Evolutionary conservation across 2,888 invertebrate genomes (phyloP).

Genomic region (Platycheirus rosarum): DNA sequence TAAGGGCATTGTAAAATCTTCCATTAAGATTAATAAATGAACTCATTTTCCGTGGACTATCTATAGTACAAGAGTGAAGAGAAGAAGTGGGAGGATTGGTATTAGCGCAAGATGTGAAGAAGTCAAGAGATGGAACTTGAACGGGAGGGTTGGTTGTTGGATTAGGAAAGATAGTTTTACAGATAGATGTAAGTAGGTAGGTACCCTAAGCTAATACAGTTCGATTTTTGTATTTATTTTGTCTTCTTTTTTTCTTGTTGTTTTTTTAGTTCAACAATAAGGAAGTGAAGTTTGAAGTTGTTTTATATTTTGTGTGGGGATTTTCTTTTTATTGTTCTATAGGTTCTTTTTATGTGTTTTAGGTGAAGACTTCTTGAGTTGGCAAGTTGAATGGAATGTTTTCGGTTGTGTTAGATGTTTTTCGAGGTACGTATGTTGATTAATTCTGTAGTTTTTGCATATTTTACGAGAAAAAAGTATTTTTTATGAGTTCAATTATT

Average conservation of each 20-base stretch:
- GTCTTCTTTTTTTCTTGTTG: conserved; percentile 37
- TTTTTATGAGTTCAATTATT: too few species aligned
- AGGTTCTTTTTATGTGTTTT: conserved; percentile 32
- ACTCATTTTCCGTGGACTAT: conserved; percentile 70
- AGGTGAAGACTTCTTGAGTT: conserved; percentile 46
- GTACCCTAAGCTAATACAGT: conserved; percentile 25
- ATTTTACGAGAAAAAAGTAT: too few species aligned
- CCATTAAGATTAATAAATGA: conserved; percentile 74
- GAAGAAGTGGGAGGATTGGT: neutral
- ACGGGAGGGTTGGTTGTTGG: conserved; percentile 57
- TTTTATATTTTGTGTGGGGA: conserved; percentile 46
- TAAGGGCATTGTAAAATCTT: conserved; percentile 74
- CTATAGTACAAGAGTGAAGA: conserved; percentile 20
- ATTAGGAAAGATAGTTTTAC: conserved; percentile 61
- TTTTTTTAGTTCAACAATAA: conserved; percentile 46
- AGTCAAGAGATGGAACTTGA: conserved; percentile 12
- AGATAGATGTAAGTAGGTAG: conserved; percentile 1
- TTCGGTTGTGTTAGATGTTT: too few species aligned
- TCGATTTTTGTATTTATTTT: conserved; percentile 44
- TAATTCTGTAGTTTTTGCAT: too few species aligned
- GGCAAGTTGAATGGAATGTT: conserved; percentile 49
- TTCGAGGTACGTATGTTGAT: too few species aligned
- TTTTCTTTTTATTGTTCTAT: conserved; percentile 23
- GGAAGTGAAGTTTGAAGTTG: conserved; percentile 61
- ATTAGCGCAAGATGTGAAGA: conserved; percentile 6